These are phyloP conservation scores for Desmodus rotundus DNA, from an alignment of 2,113 vertebrate species.

Conservation along the genomic window DNA sequence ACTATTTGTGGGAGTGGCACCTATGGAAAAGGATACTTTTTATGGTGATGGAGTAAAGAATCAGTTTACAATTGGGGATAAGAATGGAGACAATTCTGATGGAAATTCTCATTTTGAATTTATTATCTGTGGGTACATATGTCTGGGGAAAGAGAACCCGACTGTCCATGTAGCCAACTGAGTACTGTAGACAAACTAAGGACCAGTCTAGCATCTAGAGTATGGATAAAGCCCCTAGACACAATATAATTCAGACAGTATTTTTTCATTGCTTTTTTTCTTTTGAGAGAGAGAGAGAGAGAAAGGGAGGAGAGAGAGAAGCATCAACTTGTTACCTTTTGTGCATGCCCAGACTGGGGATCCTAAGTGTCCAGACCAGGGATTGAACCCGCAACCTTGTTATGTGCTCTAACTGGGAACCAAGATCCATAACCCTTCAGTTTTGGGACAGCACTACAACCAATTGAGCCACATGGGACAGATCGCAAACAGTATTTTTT, in stretches of 20 bases:
- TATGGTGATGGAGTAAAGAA: neutral
- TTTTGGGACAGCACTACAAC: no score
- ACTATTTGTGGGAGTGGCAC: neutral
- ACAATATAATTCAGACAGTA: neutral
- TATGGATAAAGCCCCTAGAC: neutral
- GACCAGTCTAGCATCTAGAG: fast-evolving
- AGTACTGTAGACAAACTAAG: neutral
- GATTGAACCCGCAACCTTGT: no score
- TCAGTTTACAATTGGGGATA: neutral
- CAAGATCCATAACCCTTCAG: no score
- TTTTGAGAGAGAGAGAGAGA: no score
- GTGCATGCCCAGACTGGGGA: no score
- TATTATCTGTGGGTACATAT: neutral
- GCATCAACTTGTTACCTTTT: no score
- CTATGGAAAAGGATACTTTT: neutral
- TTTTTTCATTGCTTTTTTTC: neutral
- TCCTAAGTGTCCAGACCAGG: no score
- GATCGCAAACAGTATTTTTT: neutral
- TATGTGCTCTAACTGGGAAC: no score
- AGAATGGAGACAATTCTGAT: neutral
- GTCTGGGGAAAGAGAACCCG: neutral
- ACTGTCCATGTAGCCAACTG: neutral
- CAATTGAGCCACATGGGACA: no score
- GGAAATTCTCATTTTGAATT: neutral
- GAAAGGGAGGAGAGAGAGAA: no score